These are phyloP conservation scores for Lycaon pictus DNA, from an alignment of 2,113 vertebrate genomes.

Conservation along the genomic window DNA sequence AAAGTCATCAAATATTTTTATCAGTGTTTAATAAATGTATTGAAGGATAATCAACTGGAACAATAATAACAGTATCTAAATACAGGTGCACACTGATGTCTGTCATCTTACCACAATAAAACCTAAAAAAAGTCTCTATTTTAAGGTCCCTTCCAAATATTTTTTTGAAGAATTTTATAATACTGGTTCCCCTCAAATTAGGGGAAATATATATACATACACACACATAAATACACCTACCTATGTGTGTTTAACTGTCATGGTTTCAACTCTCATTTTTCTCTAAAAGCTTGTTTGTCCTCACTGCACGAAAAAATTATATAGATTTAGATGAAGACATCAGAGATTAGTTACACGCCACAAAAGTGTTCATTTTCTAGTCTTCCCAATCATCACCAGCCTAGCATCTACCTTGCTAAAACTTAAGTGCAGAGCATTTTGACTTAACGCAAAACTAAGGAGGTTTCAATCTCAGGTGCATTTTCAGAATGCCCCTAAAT, in stretches of 20 bases:
- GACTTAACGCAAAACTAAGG: neutral
- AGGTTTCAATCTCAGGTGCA: neutral
- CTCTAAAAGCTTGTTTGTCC: neutral
- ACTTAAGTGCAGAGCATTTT: neutral
- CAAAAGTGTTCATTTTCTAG: neutral
- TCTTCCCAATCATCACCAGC: neutral
- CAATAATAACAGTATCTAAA: neutral
- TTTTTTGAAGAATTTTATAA: conserved; percentile 18
- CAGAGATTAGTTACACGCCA: neutral
- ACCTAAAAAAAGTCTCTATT: neutral
- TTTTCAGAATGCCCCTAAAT: neutral
- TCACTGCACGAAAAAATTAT: neutral
- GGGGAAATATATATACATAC: neutral
- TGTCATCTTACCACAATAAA: conserved; percentile 37
- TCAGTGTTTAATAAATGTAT: neutral
- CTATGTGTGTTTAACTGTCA: neutral
- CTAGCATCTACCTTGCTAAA: neutral
- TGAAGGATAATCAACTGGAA: neutral
- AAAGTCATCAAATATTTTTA: conserved; percentile 50
- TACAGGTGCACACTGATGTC: neutral
- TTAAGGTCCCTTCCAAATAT: neutral
- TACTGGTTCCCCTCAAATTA: neutral
- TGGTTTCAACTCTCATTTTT: neutral
- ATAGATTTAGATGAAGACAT: neutral
- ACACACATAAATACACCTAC: neutral